phyloP scores from a whole-genome alignment of 2,888 invertebrate genomes.

The Zonitis immaculata region DNA sequence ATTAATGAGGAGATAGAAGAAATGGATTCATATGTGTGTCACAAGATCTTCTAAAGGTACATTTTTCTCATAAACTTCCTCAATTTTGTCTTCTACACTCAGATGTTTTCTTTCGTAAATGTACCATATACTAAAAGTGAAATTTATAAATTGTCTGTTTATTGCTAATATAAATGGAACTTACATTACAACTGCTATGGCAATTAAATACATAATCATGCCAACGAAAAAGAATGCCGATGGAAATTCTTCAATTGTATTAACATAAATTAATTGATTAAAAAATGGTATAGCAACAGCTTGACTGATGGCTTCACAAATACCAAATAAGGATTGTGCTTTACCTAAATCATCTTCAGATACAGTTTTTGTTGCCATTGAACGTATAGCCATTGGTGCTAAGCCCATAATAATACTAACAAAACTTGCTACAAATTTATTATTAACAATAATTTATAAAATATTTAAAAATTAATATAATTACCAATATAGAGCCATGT shows the following conservation, averaged over 20 bases:
- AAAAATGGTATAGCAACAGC: conserved; percentile 56
- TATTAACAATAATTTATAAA: background rate
- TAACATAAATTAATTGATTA: conserved; percentile 52
- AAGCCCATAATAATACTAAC: conserved; percentile 43
- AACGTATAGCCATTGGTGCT: conserved; percentile 42
- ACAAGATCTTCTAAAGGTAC: background rate
- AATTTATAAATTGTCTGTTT: background rate
- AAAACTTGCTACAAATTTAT: conserved; percentile 32
- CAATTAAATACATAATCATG: conserved; percentile 27
- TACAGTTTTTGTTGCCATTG: conserved; percentile 45
- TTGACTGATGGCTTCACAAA: conserved; percentile 56
- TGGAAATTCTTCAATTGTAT: conserved; percentile 51
- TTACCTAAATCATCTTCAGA: conserved; percentile 45
- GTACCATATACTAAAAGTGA: background rate
- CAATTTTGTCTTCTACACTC: background rate
- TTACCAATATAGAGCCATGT: conserved; percentile 45
- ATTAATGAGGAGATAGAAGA: background rate
- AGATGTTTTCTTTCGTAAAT: background rate
- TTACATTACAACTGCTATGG: conserved; percentile 31
- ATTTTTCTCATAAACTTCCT: background rate
- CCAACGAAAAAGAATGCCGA: conserved; percentile 58
- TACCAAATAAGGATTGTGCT: conserved; percentile 55
- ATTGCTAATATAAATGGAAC: background rate
- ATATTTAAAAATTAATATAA: too few species aligned
- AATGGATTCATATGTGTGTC: background rate